Conservation (phyloP, 2,888 invertebrate genomes). For the Cephus nigrinus region DNA sequence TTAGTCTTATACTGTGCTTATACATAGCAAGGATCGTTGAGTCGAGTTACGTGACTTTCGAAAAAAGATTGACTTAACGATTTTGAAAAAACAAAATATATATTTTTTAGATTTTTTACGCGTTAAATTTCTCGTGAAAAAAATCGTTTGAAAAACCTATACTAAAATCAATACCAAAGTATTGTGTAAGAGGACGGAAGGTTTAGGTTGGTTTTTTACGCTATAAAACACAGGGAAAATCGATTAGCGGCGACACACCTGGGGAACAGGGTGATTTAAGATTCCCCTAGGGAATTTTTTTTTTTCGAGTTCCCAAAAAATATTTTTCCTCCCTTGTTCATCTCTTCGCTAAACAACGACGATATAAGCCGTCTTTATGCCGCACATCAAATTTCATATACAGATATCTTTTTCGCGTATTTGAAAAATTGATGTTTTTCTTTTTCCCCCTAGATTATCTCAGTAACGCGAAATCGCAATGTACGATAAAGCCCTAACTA, state of each 20-base stretch:
- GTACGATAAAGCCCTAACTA: neutral
- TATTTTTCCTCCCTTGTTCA: neutral
- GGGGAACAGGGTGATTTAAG: neutral
- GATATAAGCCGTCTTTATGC: neutral
- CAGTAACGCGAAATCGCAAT: neutral
- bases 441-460: neutral
- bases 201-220: neutral
- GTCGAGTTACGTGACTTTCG: neutral
- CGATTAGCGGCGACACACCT: neutral
- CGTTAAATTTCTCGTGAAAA: neutral
- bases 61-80: neutral
- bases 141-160: neutral
- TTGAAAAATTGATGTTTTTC: neutral
- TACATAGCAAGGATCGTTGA: neutral
- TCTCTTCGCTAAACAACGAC: neutral
- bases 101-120: too few species aligned
- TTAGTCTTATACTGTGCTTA: neutral
- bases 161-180: neutral
- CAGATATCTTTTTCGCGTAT: neutral
- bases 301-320: neutral
- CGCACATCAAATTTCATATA: neutral
- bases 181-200: neutral
- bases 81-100: neutral
- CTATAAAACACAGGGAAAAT: neutral
- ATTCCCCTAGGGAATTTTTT: neutral